These are phyloP conservation scores for Halictus ligatus DNA, from an alignment of 2,888 invertebrate species.

Conservation along the genomic window DNA sequence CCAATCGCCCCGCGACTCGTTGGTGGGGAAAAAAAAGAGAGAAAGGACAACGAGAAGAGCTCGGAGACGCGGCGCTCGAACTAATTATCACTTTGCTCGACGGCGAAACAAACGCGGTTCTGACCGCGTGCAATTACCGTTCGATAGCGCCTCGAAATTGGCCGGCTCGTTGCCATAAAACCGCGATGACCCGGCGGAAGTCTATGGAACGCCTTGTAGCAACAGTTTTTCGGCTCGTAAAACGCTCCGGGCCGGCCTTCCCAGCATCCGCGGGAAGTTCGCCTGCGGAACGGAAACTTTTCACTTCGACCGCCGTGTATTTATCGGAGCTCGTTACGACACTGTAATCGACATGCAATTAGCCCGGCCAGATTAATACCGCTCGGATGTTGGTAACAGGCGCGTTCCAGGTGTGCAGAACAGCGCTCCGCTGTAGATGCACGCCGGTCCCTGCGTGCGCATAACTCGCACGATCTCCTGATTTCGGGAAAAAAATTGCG, in stretches of 20 bases:
- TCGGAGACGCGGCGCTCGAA: background rate
- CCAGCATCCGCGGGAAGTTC: conserved; percentile 30
- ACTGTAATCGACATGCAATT: conserved; percentile 74
- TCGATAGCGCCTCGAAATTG: conserved; percentile 45
- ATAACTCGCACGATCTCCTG: background rate
- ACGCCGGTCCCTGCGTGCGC: background rate
- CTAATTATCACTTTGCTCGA: conserved; percentile 2
- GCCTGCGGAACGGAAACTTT: conserved; percentile 60
- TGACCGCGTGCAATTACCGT: conserved; percentile 34
- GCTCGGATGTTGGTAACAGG: conserved; percentile 66
- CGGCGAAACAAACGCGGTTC: conserved; percentile 8
- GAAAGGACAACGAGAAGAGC: no score
- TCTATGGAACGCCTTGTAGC: conserved; percentile 41
- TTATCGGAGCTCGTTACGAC: conserved; percentile 72
- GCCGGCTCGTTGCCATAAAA: conserved; percentile 34
- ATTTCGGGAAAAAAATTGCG: background rate
- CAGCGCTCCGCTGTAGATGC: background rate
- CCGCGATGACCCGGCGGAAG: conserved; percentile 22
- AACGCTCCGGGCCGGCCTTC: conserved; percentile 8
- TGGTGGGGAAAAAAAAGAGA: no score
- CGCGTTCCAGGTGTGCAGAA: conserved; percentile 59
- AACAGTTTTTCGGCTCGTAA: conserved; percentile 54
- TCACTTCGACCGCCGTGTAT: conserved; percentile 66
- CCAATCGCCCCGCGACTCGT: background rate
- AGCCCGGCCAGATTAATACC: conserved; percentile 68